Percentiles rank a stretch among this genome's conserved stretches.
phyloP scores from a whole-genome alignment of 92 coral and sea anemone species.

The Blastomussa wellsi region DNA sequence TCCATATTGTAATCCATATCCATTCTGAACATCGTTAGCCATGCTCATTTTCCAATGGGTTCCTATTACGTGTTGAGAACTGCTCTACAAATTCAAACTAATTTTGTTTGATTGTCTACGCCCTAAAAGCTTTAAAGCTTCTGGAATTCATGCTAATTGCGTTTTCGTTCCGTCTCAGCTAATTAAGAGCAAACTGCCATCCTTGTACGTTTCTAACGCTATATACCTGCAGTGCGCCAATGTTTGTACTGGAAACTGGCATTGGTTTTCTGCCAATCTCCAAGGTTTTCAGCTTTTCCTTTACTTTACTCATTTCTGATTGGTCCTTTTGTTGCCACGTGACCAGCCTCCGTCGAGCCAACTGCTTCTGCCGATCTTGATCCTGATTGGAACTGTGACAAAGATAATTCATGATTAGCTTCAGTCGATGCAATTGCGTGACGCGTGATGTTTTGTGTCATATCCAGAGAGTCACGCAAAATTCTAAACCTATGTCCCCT shows the following conservation, averaged over 20 bases:
- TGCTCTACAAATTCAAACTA: neutral
- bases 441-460: neutral
- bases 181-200: too few species aligned
- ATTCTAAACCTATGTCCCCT: neutral
- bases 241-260: slow-evolving; percentile 65
- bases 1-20: neutral
- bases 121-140: neutral
- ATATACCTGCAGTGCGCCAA: slow-evolving; percentile 86
- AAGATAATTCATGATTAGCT: neutral
- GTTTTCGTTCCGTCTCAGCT: neutral
- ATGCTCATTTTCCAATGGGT: neutral
- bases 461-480: neutral
- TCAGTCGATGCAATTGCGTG: neutral
- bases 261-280: slow-evolving; percentile 64
- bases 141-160: too few species aligned
- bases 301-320: slow-evolving; percentile 78
- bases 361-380: slow-evolving; percentile 78
- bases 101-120: neutral
- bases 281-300: slow-evolving; percentile 60
- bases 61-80: neutral
- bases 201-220: neutral
- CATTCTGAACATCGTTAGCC: neutral
- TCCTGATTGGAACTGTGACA: slow-evolving; percentile 74
- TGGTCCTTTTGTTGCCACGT: slow-evolving; percentile 80
- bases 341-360: slow-evolving; percentile 85